These are phyloP conservation scores for Ptilorrhoa leucosticta DNA, from an alignment of 2,113 vertebrate species.

Conservation along the genomic window DNA sequence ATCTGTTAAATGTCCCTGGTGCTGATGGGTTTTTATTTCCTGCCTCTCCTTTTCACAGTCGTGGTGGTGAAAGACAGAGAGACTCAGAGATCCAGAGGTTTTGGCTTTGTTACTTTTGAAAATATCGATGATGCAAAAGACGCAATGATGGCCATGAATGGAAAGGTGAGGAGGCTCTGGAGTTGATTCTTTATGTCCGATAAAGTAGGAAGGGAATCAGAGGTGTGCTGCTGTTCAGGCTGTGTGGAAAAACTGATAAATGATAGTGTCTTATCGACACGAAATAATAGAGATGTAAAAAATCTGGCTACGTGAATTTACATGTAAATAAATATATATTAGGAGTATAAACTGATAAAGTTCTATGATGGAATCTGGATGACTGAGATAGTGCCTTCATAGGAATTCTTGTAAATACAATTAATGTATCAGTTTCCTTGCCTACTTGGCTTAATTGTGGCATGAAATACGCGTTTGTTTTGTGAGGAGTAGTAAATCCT, in stretches of 20 bases:
- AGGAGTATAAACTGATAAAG: accelerated
- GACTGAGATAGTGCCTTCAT: accelerated
- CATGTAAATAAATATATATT: accelerated
- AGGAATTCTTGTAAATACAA: accelerated
- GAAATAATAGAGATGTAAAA: accelerated
- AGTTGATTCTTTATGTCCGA: accelerated
- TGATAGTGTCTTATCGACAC: accelerated
- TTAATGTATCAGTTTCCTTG: accelerated
- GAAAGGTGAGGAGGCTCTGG: slow-evolving; percentile 79
- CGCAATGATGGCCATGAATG: slow-evolving; percentile 94
- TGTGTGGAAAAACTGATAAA: accelerated
- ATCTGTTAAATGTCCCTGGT: accelerated
- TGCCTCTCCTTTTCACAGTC: slow-evolving; percentile 59
- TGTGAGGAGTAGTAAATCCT: accelerated
- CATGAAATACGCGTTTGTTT: accelerated
- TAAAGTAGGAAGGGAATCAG: accelerated
- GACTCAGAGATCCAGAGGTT: slow-evolving; percentile 90
- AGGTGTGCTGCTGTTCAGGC: accelerated
- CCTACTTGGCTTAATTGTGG: accelerated
- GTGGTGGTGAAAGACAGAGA: slow-evolving; percentile 96
- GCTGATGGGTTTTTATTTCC: neutral
- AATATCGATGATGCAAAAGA: slow-evolving; percentile 95
- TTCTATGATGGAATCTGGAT: accelerated
- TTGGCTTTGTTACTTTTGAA: slow-evolving; percentile 96
- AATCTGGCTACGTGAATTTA: accelerated